Evolutionary conservation across 1,140 invertebrate species (phyloP).

Genomic region (Bacillus rossius): DNA sequence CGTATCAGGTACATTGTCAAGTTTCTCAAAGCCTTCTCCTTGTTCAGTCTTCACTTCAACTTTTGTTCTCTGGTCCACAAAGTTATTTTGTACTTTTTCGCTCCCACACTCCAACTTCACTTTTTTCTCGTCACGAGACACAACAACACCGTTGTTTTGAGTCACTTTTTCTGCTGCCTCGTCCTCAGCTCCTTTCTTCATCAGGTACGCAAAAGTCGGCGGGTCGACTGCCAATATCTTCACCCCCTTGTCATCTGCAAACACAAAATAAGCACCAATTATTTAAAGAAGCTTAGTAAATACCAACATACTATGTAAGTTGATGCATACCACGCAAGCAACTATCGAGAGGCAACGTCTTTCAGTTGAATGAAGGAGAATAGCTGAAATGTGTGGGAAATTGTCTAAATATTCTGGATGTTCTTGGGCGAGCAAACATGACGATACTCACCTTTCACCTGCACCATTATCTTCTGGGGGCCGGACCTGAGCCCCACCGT

Average conservation of each 20-base stretch:
- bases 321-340: too few relatives aligned
- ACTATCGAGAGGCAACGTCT: too few relatives aligned
- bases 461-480: conserved; percentile 73
- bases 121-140: too few relatives aligned
- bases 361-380: conserved; percentile 5
- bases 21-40: background rate
- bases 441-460: conserved; percentile 64
- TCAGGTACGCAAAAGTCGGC: conserved; percentile 62
- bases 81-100: conserved; percentile 4
- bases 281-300: too few relatives aligned
- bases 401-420: too few relatives aligned
- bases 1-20: background rate
- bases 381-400: too few relatives aligned
- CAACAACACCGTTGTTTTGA: too few relatives aligned
- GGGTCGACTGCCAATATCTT: conserved; percentile 71
- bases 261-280: too few relatives aligned
- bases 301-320: too few relatives aligned
- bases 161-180: conserved; percentile 13
- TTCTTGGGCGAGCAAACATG: too few relatives aligned
- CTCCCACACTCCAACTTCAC: conserved; percentile 5
- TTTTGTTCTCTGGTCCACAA: conserved; percentile 13
- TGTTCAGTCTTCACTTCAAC: conserved; percentile 20
- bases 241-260: conserved; percentile 40
- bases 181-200: conserved; percentile 40
- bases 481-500: conserved; percentile 56